A percentile compares a stretch with the other conserved stretches of the same genome.
These are phyloP conservation scores for Atrichornis clamosus DNA, from an alignment of 2,113 vertebrate genomes.

Conservation along the genomic window DNA sequence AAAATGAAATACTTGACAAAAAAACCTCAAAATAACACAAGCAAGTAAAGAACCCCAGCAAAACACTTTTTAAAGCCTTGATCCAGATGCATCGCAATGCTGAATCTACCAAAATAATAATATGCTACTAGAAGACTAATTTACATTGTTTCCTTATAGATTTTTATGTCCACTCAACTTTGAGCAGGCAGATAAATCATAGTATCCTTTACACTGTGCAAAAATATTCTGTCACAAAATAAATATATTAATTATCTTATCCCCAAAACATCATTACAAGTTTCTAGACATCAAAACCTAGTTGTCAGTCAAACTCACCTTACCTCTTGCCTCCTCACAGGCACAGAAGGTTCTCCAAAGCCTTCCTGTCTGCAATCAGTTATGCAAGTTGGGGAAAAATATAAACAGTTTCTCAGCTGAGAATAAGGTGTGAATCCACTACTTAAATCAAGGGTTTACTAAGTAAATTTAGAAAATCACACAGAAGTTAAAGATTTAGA, in stretches of 20 bases:
- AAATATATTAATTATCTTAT: conserved; percentile 5
- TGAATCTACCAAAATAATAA: background rate
- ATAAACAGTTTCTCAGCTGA: conserved; percentile 11
- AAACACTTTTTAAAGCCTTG: background rate
- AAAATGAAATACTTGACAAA: background rate
- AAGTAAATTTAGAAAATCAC: background rate
- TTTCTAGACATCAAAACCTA: background rate
- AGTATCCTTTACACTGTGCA: background rate
- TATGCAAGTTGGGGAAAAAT: background rate
- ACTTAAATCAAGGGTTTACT: conserved; percentile 26
- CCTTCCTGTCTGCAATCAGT: background rate
- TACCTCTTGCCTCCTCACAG: background rate
- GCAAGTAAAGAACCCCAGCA: background rate
- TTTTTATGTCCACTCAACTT: background rate
- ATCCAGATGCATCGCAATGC: background rate
- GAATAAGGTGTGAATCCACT: conserved; percentile 20
- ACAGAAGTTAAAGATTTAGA: conserved; percentile 11
- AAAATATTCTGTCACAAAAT: background rate
- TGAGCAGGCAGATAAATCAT: background rate
- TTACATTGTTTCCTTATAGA: background rate
- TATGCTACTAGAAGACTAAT: background rate
- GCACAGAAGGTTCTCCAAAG: background rate
- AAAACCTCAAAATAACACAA: background rate
- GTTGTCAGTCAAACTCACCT: background rate
- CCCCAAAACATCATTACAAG: background rate